Evolutionary conservation across 2,888 invertebrate genomes (phyloP).

Genomic region (Ophion obscuratus): DNA sequence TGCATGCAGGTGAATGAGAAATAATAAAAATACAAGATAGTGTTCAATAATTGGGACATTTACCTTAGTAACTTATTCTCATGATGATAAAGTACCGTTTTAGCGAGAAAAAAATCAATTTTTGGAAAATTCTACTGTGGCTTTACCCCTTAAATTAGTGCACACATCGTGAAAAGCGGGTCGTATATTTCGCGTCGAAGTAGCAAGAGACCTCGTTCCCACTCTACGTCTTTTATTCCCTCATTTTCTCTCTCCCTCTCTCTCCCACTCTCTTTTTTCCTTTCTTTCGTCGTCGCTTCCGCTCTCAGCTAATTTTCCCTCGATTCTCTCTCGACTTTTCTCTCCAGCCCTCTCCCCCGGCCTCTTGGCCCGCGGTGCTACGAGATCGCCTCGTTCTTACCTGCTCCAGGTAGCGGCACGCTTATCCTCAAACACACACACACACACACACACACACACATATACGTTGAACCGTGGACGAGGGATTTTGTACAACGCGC

Average conservation of each 20-base stretch:
- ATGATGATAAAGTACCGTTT: no score
- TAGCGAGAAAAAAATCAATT: no score
- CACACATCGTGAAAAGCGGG: conserved; percentile 65
- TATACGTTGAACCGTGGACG: no score
- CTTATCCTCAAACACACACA: no score
- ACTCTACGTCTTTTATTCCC: conserved; percentile 31
- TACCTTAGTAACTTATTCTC: no score
- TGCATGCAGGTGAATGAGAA: no score
- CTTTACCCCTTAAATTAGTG: neutral
- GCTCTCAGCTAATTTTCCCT: conserved; percentile 61
- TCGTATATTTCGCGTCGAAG: conserved; percentile 60
- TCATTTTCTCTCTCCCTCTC: conserved; percentile 14
- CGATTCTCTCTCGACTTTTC: conserved; percentile 47
- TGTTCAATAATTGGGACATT: no score
- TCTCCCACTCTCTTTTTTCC: conserved; percentile 12
- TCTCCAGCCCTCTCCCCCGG: conserved; percentile 15
- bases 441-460: no score
- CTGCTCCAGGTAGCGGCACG: no score
- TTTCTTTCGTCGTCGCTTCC: conserved; percentile 52
- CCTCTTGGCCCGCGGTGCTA: neutral
- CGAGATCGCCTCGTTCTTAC: no score
- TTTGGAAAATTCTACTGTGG: no score
- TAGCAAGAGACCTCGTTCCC: conserved; percentile 62
- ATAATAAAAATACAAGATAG: no score
- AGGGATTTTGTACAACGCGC: neutral